A percentile compares a stretch with the other conserved stretches of the same genome.
Conservation (phyloP, 2,113 vertebrate genomes). For the Bungarus multicinctus region DNA sequence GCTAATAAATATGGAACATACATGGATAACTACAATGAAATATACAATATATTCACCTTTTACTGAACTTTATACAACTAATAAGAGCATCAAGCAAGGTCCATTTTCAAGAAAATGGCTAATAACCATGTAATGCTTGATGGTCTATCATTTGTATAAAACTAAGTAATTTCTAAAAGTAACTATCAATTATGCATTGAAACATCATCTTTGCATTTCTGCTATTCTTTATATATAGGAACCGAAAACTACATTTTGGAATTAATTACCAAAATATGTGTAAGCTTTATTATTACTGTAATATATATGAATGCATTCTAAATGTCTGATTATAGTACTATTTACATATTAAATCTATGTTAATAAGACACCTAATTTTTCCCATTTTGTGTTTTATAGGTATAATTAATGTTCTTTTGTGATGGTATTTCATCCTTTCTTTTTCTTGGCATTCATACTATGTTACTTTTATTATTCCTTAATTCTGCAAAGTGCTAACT, state of each 20-base stretch:
- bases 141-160: background rate
- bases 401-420: slow-evolving; percentile 13
- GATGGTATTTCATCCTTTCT: slow-evolving; percentile 14
- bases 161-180: fast-evolving
- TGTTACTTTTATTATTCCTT: slow-evolving; percentile 47
- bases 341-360: background rate
- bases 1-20: background rate
- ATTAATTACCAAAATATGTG: background rate
- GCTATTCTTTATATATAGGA: background rate
- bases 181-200: background rate
- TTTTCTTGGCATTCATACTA: slow-evolving; percentile 4
- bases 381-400: background rate
- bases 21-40: background rate
- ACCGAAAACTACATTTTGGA: background rate
- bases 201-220: background rate
- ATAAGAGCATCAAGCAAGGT: background rate
- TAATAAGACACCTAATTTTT: background rate
- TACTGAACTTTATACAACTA: background rate
- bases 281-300: background rate
- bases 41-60: background rate
- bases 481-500: slow-evolving; percentile 36
- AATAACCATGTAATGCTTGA: fast-evolving
- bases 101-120: background rate
- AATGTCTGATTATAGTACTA: background rate
- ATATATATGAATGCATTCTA: background rate